Conservation (phyloP, 1,140 invertebrate genomes). For the Xylocopa sonorina region DNA sequence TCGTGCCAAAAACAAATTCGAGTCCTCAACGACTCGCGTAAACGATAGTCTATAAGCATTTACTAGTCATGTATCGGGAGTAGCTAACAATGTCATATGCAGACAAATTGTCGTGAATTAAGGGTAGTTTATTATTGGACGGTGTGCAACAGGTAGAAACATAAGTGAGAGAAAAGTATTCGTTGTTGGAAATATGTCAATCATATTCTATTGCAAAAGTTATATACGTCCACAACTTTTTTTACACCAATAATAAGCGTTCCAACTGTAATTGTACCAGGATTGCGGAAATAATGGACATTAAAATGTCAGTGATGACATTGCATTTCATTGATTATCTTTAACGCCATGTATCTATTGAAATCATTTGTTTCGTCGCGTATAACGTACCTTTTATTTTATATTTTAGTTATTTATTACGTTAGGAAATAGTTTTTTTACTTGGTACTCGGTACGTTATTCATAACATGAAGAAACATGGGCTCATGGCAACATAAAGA, state of each 20-base stretch:
- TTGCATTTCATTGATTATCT: neutral
- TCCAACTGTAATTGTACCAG: slow-evolving; percentile 37
- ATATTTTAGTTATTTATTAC: too few relatives aligned
- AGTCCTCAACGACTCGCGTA: slow-evolving; percentile 32
- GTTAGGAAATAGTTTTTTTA: too few relatives aligned
- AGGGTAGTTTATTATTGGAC: slow-evolving; percentile 35
- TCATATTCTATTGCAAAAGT: slow-evolving; percentile 62
- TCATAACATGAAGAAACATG: neutral
- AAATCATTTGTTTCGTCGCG: too few relatives aligned
- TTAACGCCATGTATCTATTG: too few relatives aligned
- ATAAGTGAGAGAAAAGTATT: slow-evolving; percentile 47
- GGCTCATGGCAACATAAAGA: too few relatives aligned
- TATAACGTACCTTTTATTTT: too few relatives aligned
- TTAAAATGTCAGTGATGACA: neutral
- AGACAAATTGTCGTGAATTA: slow-evolving; percentile 26
- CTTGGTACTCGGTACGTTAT: too few relatives aligned
- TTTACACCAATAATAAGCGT: slow-evolving; percentile 63
- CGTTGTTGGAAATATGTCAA: slow-evolving; percentile 63
- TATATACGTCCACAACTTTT: slow-evolving; percentile 70
- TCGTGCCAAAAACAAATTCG: slow-evolving; percentile 61
- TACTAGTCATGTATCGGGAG: neutral
- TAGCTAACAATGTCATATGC: neutral
- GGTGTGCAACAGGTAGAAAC: neutral
- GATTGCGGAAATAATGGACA: neutral
- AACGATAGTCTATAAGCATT: slow-evolving; percentile 41